Conservation (phyloP, 2,797 vertebrate genomes). For the Kryptopterus vitreolus region DNA sequence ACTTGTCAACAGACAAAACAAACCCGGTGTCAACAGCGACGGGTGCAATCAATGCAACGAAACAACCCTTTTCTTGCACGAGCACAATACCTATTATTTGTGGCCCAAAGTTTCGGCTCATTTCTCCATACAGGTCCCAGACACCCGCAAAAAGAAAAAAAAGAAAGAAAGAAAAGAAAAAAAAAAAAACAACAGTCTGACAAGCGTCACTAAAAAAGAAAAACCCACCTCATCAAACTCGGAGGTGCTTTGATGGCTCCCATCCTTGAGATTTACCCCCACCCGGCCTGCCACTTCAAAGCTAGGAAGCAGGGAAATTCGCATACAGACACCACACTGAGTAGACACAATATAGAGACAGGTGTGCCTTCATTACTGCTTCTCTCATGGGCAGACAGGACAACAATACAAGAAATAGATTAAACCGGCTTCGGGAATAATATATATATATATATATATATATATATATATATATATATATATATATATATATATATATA, state of each 20-base stretch:
- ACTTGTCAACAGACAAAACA: slow-evolving; percentile 35
- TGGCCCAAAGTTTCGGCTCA: slow-evolving; percentile 40
- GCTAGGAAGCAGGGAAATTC: slow-evolving; percentile 36
- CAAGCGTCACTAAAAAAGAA: slow-evolving; percentile 52
- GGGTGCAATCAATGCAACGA: slow-evolving; percentile 28
- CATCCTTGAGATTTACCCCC: slow-evolving; percentile 49
- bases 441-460: neutral
- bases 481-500: neutral
- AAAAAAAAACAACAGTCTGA: too few species aligned
- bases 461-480: slow-evolving; percentile 2
- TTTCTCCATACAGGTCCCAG: slow-evolving; percentile 40
- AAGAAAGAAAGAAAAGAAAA: too few species aligned
- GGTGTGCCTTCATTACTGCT: slow-evolving; percentile 44
- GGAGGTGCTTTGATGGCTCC: slow-evolving; percentile 50
- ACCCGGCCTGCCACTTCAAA: slow-evolving; percentile 52
- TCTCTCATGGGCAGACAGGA: slow-evolving; percentile 30
- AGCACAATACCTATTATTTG: slow-evolving; percentile 39
- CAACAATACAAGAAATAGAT: slow-evolving; percentile 20
- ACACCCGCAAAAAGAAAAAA: slow-evolving; percentile 34
- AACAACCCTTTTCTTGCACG: slow-evolving; percentile 28
- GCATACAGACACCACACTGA: slow-evolving; percentile 32
- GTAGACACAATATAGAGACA: slow-evolving; percentile 41
- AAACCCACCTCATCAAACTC: slow-evolving; percentile 50
- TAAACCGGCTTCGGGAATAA: neutral
- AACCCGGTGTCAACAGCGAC: slow-evolving; percentile 15